Percentiles rank a stretch among this genome's conserved stretches.
Conservation (phyloP, 2,797 vertebrate genomes). For the Carduelis carduelis region DNA sequence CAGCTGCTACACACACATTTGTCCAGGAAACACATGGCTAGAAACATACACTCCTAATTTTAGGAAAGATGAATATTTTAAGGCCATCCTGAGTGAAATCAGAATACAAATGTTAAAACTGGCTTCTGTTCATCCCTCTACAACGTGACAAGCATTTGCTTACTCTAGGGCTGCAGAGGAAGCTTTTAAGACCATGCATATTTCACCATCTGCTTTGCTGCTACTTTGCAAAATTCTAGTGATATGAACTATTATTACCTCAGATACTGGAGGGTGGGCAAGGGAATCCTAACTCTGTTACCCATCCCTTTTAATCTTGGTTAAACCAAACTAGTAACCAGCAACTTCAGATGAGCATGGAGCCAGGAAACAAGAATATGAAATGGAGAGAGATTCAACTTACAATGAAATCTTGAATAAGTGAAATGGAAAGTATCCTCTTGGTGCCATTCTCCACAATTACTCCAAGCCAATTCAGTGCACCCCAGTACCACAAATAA, state of each 20-base stretch:
- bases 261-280: not conserved
- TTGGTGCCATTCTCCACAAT: slow-evolving; percentile 80
- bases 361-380: not conserved
- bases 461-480: slow-evolving; percentile 92
- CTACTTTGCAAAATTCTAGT: not conserved
- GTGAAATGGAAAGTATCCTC: slow-evolving; percentile 74
- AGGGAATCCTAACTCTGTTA: not conserved
- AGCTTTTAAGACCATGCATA: not conserved
- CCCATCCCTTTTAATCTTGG: not conserved
- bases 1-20: slow-evolving; percentile 2
- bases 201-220: not conserved
- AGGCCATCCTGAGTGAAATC: slow-evolving; percentile 24
- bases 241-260: not conserved
- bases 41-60: slow-evolving; percentile 47
- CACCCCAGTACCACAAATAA: slow-evolving; percentile 91
- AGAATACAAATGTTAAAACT: slow-evolving; percentile 35
- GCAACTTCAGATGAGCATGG: not conserved
- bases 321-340: not conserved
- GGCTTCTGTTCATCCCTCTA: not conserved
- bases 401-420: slow-evolving; percentile 79
- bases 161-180: not conserved
- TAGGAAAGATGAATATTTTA: slow-evolving; percentile 50
- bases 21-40: slow-evolving; percentile 31
- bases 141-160: not conserved
- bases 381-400: slow-evolving; percentile 66